phyloP scores from a whole-genome alignment of 2,113 vertebrate genomes.

The Candoia aspera region DNA sequence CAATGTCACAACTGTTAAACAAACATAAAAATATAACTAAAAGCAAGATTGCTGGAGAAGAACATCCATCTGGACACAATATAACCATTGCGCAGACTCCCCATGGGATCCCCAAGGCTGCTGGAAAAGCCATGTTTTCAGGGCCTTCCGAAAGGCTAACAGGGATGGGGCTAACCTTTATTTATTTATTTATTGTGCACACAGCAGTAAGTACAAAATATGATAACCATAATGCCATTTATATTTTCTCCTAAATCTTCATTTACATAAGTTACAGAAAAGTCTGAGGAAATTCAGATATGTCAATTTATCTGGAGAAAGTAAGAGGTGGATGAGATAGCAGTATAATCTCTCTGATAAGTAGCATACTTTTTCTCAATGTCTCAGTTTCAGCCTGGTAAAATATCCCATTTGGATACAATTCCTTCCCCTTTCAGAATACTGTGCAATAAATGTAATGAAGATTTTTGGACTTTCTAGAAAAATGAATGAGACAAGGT shows the following conservation, averaged over 20 bases:
- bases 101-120: neutral
- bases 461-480: constrained; percentile 59
- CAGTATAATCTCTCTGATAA: constrained; percentile 71
- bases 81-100: neutral
- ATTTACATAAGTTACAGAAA: constrained; percentile 77
- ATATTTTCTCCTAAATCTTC: constrained; percentile 80
- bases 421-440: constrained; percentile 59
- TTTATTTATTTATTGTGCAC: constrained; percentile 62
- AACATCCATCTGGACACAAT: neutral
- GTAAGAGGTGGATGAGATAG: constrained; percentile 60
- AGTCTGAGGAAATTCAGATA: constrained; percentile 78
- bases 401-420: constrained; percentile 71
- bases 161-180: neutral
- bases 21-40: neutral
- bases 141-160: neutral
- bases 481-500: constrained; percentile 51
- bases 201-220: constrained; percentile 82
- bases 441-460: constrained; percentile 58
- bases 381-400: constrained; percentile 60
- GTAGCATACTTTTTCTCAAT: constrained; percentile 56
- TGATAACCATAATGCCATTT: constrained; percentile 74
- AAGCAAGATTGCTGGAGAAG: neutral
- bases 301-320: constrained; percentile 77
- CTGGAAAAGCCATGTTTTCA: neutral
- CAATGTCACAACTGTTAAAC: neutral